Percentiles rank a stretch among this genome's conserved stretches.
Evolutionary conservation across 2,888 invertebrate species (phyloP).

Genomic region (Callyntrura sp.): DNA sequence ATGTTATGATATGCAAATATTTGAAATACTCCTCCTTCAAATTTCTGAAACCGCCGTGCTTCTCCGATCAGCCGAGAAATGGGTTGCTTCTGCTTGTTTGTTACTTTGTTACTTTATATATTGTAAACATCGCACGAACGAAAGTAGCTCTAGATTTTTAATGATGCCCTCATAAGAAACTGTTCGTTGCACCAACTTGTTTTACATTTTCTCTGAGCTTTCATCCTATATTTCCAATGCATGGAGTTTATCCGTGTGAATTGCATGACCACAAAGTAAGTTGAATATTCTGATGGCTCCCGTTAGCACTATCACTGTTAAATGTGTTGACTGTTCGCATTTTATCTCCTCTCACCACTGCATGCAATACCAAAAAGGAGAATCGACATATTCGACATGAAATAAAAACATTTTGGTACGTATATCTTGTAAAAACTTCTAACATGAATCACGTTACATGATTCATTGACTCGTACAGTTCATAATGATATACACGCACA

Average conservation of each 20-base stretch:
- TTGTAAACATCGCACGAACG: neutral
- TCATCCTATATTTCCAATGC: too few relatives aligned
- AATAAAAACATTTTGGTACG: too few relatives aligned
- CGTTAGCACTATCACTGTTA: slow-evolving; percentile 51
- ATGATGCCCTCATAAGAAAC: neutral
- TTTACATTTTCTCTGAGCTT: too few relatives aligned
- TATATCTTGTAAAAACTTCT: too few relatives aligned
- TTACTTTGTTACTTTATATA: too few relatives aligned
- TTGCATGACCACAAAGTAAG: neutral
- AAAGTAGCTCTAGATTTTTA: neutral
- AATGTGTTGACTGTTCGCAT: slow-evolving; percentile 66
- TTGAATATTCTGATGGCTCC: slow-evolving; percentile 33
- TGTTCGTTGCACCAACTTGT: too few relatives aligned
- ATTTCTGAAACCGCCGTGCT: neutral
- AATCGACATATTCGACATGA: slow-evolving; percentile 10
- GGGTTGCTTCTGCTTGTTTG: neutral
- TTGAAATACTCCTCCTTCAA: slow-evolving; percentile 34
- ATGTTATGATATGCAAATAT: slow-evolving; percentile 63
- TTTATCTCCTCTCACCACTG: slow-evolving; percentile 24
- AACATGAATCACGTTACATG: too few relatives aligned
- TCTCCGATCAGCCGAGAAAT: neutral
- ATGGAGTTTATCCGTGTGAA: too few relatives aligned
- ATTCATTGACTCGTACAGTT: too few relatives aligned
- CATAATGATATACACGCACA: too few relatives aligned
- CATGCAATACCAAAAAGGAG: slow-evolving; percentile 47